phyloP scores from a whole-genome alignment of 2,113 vertebrate species.

The Pangasianodon gigas region DNA sequence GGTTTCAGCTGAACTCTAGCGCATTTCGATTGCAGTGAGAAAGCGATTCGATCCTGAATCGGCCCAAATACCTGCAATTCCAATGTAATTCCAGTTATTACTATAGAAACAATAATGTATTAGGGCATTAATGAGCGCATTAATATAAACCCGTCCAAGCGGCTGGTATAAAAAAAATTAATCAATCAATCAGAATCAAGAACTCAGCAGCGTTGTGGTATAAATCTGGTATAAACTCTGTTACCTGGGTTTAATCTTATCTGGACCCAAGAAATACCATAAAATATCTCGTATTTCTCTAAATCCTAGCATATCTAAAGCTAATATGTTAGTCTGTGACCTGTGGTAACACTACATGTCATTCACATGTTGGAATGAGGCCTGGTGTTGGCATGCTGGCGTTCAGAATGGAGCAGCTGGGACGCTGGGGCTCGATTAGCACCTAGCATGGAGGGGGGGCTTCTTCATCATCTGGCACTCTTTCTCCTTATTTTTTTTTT shows the following conservation, averaged over 20 bases:
- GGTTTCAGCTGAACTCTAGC: no score
- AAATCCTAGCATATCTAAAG: conserved; percentile 30
- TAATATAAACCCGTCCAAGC: neutral
- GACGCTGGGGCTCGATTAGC: conserved; percentile 65
- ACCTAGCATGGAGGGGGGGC: conserved; percentile 58
- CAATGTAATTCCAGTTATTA: neutral
- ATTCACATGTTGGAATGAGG: conserved; percentile 45
- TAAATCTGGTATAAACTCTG: neutral
- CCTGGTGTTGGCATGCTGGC: conserved; percentile 41
- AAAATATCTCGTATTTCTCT: neutral
- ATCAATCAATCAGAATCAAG: neutral
- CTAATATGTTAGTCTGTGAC: conserved; percentile 51
- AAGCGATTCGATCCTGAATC: neutral
- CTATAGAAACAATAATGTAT: neutral
- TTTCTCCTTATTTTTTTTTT: conserved; percentile 1
- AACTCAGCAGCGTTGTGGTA: neutral
- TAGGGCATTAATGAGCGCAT: neutral
- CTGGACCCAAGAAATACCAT: neutral
- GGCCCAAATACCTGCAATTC: neutral
- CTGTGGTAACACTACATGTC: conserved; percentile 47
- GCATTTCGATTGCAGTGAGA: no score
- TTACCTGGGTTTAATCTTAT: neutral
- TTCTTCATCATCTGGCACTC: conserved; percentile 35
- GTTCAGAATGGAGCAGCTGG: conserved; percentile 67
- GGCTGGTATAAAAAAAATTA: neutral